Evolutionary conservation across 2,888 invertebrate genomes (phyloP), one percentile per base, ranked within the genome.

Genomic region (Cephus runcator): DNA sequence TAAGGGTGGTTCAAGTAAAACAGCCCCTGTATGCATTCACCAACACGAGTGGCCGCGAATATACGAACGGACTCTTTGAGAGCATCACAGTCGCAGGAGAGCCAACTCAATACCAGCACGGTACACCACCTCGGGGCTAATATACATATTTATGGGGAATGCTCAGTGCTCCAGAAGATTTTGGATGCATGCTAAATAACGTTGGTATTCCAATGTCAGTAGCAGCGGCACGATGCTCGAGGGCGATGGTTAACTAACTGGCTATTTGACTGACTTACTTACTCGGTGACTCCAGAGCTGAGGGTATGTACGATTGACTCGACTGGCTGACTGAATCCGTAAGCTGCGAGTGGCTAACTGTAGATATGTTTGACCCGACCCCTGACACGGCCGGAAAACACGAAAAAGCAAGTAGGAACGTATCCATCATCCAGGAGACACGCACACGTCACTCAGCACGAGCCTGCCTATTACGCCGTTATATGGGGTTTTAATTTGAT

Each of bases 121-220:
- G 77, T 75, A 76, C 79, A 76, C 71, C 81, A 80, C 79, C 76
- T 83, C 84, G 80, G 82, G 83, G 79, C 76, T 82, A 84, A 88
- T 88, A 83, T 88, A 83, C 89, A 89, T 88, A 89, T 89, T 88
- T 88, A 89, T 88, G 81, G 85, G 77, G 85, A 87, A 85, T 89
- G 89, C 81, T 87, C 87, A 84, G 77, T 83, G 82, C 85, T 83
- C 86, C 85, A 84, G 85, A 89, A 89, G 86, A 89, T 88, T 89
- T 89, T 83, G 81, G 85, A 89, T 88, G 88, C 88, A 89, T 89
- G 85, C 83, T 85, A 88, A 89, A 87, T 86, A 87, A 88, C 82
- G 79, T 81, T 77, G 82, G 79, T 79, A 77, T 79, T 80, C 79
- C 76, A 80, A 82, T 81, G 83, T 84, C 81, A 81, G 78, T 23